Evolutionary conservation across 2,797 vertebrate genomes (phyloP), one percentile per base, ranked within the genome.

Genomic region (Emydoidea blandingii): DNA sequence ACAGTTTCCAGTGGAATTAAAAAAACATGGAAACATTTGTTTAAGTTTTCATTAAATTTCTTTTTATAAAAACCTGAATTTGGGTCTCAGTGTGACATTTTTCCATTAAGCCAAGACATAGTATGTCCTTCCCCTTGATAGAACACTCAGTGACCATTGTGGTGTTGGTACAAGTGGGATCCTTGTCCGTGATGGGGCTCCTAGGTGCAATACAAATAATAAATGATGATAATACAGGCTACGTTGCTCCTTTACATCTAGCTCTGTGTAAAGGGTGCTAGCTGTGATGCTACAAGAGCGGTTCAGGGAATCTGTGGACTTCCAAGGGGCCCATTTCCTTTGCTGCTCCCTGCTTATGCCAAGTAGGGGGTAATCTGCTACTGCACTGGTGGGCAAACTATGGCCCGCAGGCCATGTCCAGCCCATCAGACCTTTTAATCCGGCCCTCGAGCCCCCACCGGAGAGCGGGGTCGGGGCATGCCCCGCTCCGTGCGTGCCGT

Each of bases 301-400:
- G 57, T 59, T 59, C 37, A 37, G n/a, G 16, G 65, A 37, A 37
- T 37, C 65, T 21, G 18, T 68, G 21, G 14, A 31, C 50, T 89
- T 86, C 72, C 44, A 83, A 37, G n/a, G 19, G 25, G 6, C 10
- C 6, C 3, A 72, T 0, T 9, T 87, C 29, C 27, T 68, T 74
- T 65, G 7, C n/a, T 89, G 25, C 8, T 81, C 4, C 82, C 80
- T 50, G 57, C 29, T 86, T 0, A 0, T 44, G n/a, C 49, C 41
- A 56, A 37, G 83, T 56, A 47, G 41, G 59, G 72, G 85, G 56
- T 21, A 37, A 5, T 23, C 1, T 47, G 82, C 23, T 50, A n/a
- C 12, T 85, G 18, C 52, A 19, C 2, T 18, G 52, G 18, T 52
- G 52, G 52, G 16, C 52, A 52, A 52, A 52, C 52, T 52, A 52